Conservation (phyloP, 2,888 invertebrate species). For the Mechanitis mazaeus region DNA sequence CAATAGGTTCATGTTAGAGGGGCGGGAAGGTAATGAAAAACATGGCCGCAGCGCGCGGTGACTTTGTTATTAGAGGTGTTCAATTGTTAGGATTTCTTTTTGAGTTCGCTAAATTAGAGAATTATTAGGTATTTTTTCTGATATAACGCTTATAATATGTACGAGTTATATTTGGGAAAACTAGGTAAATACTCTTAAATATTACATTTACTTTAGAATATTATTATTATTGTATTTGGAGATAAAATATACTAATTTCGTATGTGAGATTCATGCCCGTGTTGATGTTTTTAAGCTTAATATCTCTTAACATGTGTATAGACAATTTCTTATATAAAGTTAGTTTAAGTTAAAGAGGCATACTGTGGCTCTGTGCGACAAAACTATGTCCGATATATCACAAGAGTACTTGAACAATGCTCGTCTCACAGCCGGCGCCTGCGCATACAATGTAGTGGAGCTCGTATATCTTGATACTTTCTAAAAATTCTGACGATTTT, state of each 20-base stretch:
- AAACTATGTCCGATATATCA: conserved; percentile 43
- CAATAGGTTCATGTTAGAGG: conserved; percentile 53
- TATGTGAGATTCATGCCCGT: too few relatives aligned
- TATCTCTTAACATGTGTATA: too few relatives aligned
- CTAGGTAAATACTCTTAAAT: too few relatives aligned
- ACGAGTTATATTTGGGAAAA: too few relatives aligned
- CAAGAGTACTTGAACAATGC: conserved; percentile 47
- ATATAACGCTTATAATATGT: too few relatives aligned
- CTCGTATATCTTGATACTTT: conserved; percentile 45
- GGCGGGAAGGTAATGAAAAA: conserved; percentile 65
- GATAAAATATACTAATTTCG: too few relatives aligned
- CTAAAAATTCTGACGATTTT: too few relatives aligned
- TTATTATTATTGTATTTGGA: too few relatives aligned
- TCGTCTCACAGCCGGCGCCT: conserved; percentile 55
- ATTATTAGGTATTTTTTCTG: neutral
- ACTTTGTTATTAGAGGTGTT: conserved; percentile 22
- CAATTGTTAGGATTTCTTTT: conserved; percentile 29
- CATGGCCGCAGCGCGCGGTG: conserved; percentile 42
- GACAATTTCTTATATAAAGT: too few relatives aligned
- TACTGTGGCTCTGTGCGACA: neutral
- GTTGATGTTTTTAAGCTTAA: too few relatives aligned
- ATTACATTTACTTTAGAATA: too few relatives aligned
- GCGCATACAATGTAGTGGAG: conserved; percentile 36
- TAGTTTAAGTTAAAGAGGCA: neutral
- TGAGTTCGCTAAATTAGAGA: neutral